phyloP scores from a whole-genome alignment of 2,797 vertebrate species.

The Sylvilagus floridanus region DNA sequence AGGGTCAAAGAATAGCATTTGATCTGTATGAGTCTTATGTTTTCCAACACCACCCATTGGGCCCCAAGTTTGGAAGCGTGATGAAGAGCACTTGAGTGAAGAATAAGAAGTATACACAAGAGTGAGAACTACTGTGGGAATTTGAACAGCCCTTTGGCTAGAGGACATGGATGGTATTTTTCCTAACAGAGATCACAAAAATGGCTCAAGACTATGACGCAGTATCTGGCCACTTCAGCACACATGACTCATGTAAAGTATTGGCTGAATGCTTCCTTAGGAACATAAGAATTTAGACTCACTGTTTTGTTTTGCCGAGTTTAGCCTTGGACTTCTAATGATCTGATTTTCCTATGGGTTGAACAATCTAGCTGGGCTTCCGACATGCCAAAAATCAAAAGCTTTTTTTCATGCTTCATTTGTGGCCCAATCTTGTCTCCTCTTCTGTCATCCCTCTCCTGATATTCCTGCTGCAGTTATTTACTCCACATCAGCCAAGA shows the following conservation, averaged over 20 bases:
- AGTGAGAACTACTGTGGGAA: background rate
- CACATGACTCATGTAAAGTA: background rate
- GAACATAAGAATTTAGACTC: background rate
- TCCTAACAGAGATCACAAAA: background rate
- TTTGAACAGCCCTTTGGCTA: background rate
- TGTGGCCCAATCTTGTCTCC: background rate
- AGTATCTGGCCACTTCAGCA: background rate
- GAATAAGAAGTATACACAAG: background rate
- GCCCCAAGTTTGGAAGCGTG: background rate
- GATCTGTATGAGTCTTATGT: background rate
- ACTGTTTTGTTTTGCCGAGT: background rate
- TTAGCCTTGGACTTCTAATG: background rate
- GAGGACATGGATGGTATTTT: background rate
- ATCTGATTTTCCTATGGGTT: background rate
- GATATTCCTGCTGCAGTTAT: background rate
- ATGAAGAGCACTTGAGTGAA: background rate
- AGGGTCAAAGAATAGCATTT: background rate
- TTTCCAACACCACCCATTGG: background rate
- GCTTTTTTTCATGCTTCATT: background rate
- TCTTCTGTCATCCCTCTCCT: background rate
- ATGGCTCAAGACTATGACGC: background rate
- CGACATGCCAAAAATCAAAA: background rate
- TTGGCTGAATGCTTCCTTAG: background rate
- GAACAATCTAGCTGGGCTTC: background rate
- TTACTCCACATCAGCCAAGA: background rate